phyloP scores from a whole-genome alignment of 2,797 vertebrate genomes.

The Gymnoscopelus microlampas region DNA sequence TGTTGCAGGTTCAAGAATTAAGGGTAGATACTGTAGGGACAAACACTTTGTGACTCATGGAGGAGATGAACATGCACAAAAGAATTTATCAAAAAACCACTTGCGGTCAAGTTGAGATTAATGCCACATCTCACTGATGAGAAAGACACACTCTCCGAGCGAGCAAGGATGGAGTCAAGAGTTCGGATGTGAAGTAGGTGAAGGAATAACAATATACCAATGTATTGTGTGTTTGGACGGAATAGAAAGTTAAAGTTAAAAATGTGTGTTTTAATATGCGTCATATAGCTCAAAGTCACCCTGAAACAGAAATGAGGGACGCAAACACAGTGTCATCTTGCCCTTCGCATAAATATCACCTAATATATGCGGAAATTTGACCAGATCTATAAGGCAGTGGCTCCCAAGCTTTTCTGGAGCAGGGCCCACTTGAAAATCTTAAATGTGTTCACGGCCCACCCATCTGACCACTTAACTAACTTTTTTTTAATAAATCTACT shows the following conservation, averaged over 20 bases:
- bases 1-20: constrained; percentile 43
- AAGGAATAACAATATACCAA: constrained; percentile 45
- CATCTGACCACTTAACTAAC: too few species aligned
- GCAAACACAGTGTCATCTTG: constrained; percentile 23
- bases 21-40: constrained; percentile 61
- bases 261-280: constrained; percentile 41
- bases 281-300: constrained; percentile 30
- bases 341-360: constrained; percentile 22
- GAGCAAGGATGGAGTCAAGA: constrained; percentile 38
- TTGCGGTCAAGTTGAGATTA: constrained; percentile 64
- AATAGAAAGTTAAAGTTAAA: background rate
- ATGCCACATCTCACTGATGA: constrained; percentile 67
- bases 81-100: constrained; percentile 60
- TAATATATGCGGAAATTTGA: background rate
- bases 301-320: constrained; percentile 33
- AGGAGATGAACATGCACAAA: constrained; percentile 68
- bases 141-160: constrained; percentile 65
- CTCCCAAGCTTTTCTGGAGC: too few species aligned
- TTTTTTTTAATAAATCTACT: too few species aligned
- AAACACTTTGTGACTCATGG: constrained; percentile 68
- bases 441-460: too few species aligned
- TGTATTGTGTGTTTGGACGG: constrained; percentile 23
- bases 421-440: too few species aligned
- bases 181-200: constrained; percentile 53
- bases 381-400: too few species aligned